Evolutionary conservation across 2,113 vertebrate species (phyloP).

Genomic region (Chaenogobius annularis): DNA sequence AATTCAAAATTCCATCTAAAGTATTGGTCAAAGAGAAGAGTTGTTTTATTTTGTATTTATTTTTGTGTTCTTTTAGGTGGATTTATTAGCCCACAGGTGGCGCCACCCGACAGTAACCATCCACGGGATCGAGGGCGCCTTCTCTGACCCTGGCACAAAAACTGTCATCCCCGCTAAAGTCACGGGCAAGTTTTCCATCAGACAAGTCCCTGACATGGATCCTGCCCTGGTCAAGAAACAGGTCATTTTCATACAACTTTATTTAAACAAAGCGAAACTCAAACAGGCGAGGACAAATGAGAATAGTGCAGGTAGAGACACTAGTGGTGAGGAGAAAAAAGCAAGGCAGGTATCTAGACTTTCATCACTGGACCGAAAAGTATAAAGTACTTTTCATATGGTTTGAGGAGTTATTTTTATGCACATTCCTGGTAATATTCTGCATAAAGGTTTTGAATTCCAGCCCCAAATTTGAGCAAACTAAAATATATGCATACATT

Average conservation of each 20-base stretch:
- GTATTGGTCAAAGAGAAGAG: no score
- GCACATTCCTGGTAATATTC: no score
- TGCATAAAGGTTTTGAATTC: no score
- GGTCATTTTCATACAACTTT: conserved; percentile 62
- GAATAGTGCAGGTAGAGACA: no score
- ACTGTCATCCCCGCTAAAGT: conserved; percentile 91
- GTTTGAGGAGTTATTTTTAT: no score
- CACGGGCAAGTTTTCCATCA: conserved; percentile 90
- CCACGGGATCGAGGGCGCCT: conserved; percentile 90
- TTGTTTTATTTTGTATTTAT: background rate
- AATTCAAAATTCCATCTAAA: no score
- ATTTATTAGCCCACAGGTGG: conserved; percentile 87
- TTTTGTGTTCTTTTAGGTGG: conserved; percentile 74
- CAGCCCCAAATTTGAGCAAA: no score
- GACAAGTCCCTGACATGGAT: conserved; percentile 88
- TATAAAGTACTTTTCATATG: no score
- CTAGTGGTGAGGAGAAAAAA: no score
- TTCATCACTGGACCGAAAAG: no score
- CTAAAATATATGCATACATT: no score
- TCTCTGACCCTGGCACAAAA: conserved; percentile 83
- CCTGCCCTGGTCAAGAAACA: conserved; percentile 79
- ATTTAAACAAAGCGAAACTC: background rate
- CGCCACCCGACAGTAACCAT: conserved; percentile 87
- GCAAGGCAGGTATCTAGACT: no score
- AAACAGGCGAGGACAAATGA: background rate